Conservation (phyloP, 2,888 invertebrate species). For the Oscheius sp. region DNA sequence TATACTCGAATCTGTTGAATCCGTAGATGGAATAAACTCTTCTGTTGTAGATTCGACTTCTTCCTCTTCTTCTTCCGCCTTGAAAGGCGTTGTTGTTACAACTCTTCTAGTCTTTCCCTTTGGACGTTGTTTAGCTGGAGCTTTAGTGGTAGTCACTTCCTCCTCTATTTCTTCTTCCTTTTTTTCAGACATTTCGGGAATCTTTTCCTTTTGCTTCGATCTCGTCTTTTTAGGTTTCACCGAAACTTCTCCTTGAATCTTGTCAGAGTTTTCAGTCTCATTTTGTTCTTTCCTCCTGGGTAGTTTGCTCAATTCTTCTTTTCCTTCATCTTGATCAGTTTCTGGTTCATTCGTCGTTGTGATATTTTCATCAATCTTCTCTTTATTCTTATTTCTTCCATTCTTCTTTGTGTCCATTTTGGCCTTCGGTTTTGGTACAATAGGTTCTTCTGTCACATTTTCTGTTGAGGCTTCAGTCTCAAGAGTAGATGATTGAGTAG, state of each 20-base stretch:
- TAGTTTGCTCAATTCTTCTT: background rate
- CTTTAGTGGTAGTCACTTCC: background rate
- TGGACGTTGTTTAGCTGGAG: background rate
- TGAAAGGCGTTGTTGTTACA: background rate
- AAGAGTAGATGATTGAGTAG: too few species aligned
- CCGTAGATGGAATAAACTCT: too few species aligned
- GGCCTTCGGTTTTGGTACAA: background rate
- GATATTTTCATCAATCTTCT: background rate
- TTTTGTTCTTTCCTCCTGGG: background rate
- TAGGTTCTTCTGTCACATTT: too few species aligned
- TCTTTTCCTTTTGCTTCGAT: background rate
- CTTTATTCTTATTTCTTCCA: background rate
- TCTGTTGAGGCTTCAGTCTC: too few species aligned
- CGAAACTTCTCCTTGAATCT: background rate
- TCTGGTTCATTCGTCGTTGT: too few species aligned
- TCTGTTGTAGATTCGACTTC: too few species aligned
- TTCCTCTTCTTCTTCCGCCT: background rate
- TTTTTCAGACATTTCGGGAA: too few species aligned
- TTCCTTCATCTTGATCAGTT: too few species aligned
- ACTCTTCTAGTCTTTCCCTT: background rate
- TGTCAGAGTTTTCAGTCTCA: background rate
- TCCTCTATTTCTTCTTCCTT: background rate
- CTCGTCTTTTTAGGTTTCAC: background rate
- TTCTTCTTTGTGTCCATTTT: background rate
- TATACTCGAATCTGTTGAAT: too few species aligned